phyloP scores from a whole-genome alignment of 2,113 vertebrate genomes.

The Rissa tridactyla region DNA sequence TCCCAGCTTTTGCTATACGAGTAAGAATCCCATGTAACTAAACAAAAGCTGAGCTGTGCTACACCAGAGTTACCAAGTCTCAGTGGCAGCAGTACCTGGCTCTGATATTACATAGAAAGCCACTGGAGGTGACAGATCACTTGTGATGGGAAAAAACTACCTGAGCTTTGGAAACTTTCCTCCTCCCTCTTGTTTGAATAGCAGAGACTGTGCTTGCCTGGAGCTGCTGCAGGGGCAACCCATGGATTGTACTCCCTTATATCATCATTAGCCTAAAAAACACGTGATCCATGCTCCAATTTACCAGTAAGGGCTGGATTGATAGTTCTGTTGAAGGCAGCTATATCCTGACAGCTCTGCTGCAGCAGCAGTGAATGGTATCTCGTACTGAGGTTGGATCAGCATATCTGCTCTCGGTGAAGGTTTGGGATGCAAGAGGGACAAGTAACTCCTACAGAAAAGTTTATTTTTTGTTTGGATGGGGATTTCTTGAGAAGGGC shows the following conservation, averaged over 20 bases:
- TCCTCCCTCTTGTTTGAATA: background rate
- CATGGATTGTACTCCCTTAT: background rate
- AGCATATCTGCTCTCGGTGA: background rate
- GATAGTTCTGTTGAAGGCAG: slow-evolving; percentile 13
- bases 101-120: background rate
- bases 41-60: background rate
- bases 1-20: background rate
- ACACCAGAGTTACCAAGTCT: background rate
- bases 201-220: background rate
- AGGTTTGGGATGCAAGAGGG: background rate
- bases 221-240: slow-evolving; percentile 32
- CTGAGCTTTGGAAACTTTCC: background rate
- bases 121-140: background rate
- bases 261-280: slow-evolving; percentile 51
- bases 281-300: background rate
- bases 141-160: background rate
- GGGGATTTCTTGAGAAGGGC: background rate
- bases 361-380: background rate
- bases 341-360: background rate
- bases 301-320: slow-evolving; percentile 25
- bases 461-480: background rate
- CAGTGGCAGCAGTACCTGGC: background rate
- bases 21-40: background rate
- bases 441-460: background rate
- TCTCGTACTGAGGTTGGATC: background rate